Evolutionary conservation across 1,140 invertebrate species (phyloP), one percentile per base, ranked within the genome.

Genomic region (Hypsibius dujardini): DNA sequence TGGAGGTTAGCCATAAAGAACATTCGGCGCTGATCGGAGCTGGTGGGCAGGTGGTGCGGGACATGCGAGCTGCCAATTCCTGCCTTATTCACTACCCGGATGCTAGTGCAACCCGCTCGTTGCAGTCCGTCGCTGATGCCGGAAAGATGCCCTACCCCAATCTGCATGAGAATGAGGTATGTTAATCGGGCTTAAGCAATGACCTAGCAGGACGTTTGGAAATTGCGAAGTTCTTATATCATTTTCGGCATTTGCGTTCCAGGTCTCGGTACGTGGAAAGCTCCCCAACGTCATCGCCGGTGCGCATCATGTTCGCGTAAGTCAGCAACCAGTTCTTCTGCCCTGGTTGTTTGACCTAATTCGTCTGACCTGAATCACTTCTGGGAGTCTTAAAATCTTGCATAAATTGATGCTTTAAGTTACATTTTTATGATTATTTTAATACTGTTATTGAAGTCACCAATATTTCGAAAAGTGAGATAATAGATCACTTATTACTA

Each of bases 231-330:
- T 56, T 56, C n/a, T 56, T 56, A n/a, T 7, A 12, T 12, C 50
- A n/a, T 12, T 56, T 56, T 56, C 7, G 7, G n/a, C n/a, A 56
- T n/a, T 56, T 42, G 12, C 42, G 12, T 67, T 67, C 7, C 42
- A 67, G 62, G 62, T 67, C 3, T 15, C 42, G 3, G 42, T 67
- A 7, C 62, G 62, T 15, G 62, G 62, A 12, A 67, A 67, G 62
- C 7, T 67, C 7, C 12, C 12, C 3, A 67, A 67, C 42, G 62
- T 45, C 42, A 45, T 67, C 3, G 12, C 7, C 12, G 62, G 12
- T 15, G 12, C 42, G 7, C 62, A 67, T 12, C 12, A 67, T 7
- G 12, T 67, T 12, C 62, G 62, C 12, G 62, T 67, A 67, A 15
- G 42, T 67, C 45, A 56, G n/a, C 50, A 56, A 56, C 7, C 50